Percentiles rank a stretch among this genome's conserved stretches.
Conservation (phyloP, 2,888 invertebrate genomes). For the Synergus japonicus region DNA sequence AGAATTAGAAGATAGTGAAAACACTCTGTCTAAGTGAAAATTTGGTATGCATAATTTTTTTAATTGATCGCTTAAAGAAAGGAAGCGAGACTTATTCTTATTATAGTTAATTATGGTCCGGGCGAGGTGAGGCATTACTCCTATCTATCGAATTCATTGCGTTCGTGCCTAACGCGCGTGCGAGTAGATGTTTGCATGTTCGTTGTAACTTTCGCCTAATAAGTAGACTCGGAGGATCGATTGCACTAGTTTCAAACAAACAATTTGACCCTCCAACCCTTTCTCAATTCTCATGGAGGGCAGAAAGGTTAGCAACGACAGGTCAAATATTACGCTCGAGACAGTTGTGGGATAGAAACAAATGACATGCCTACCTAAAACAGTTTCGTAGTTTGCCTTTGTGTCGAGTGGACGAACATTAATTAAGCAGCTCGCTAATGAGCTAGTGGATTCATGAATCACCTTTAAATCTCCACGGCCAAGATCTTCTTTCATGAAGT, state of each 20-base stretch:
- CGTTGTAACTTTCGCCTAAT: conserved; percentile 3
- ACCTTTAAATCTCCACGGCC: conserved; percentile 59
- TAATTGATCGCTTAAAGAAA: not conserved
- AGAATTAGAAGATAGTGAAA: too few relatives aligned
- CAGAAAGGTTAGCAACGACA: conserved; percentile 8
- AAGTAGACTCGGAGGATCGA: conserved; percentile 15
- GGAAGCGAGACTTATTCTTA: not conserved
- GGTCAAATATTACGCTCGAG: conserved; percentile 1
- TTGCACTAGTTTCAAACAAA: conserved; percentile 21
- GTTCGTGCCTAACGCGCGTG: conserved; percentile 33
- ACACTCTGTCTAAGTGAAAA: too few relatives aligned
- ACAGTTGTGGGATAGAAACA: conserved; percentile 4
- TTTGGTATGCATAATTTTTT: not conserved
- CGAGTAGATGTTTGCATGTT: conserved; percentile 24
- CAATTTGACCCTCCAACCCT: conserved; percentile 6
- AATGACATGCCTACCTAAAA: conserved; percentile 37
- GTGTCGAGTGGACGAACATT: conserved; percentile 62
- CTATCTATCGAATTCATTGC: conserved; percentile 38
- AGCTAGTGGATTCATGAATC: conserved; percentile 66
- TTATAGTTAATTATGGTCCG: not conserved
- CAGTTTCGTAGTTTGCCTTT: conserved; percentile 62
- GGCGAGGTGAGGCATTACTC: conserved; percentile 20
- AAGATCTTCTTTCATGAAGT: conserved; percentile 28
- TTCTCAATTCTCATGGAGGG: not conserved
- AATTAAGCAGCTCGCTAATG: conserved; percentile 68